These are phyloP conservation scores for Torymus texanus DNA, from an alignment of 2,888 invertebrate genomes.

Conservation along the genomic window DNA sequence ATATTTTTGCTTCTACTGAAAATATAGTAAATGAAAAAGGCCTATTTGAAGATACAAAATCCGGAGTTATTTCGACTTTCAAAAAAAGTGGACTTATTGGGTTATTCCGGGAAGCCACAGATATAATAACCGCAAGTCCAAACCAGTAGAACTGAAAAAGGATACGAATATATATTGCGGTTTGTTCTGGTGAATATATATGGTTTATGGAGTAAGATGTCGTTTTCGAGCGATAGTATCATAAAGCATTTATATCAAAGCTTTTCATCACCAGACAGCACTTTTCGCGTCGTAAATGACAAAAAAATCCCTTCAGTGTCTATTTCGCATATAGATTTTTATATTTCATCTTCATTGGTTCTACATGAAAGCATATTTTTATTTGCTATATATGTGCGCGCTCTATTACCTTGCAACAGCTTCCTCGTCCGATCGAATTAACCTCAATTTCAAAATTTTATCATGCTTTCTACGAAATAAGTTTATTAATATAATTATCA, in stretches of 20 bases:
- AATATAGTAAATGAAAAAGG: too few relatives aligned
- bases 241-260: constrained; percentile 41
- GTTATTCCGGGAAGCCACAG: too few relatives aligned
- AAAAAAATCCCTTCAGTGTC: constrained; percentile 25
- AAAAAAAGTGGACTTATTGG: too few relatives aligned
- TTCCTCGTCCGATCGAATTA: constrained; percentile 12
- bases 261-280: constrained; percentile 38
- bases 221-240: constrained; percentile 32
- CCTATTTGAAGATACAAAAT: too few relatives aligned
- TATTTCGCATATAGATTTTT: constrained; percentile 29
- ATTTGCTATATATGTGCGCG: not conserved
- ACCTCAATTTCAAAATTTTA: not conserved
- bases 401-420: not conserved
- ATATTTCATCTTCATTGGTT: constrained; percentile 32
- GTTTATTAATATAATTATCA: constrained; percentile 21
- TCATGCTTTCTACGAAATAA: not conserved
- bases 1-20: too few relatives aligned
- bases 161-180: not conserved
- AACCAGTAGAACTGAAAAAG: not conserved
- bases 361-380: constrained; percentile 25
- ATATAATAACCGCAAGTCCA: not conserved
- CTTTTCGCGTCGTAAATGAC: constrained; percentile 26
- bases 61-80: too few relatives aligned
- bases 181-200: not conserved
- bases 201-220: constrained; percentile 17